Conservation (phyloP, 2,888 invertebrate species). For the Macaria notata region DNA sequence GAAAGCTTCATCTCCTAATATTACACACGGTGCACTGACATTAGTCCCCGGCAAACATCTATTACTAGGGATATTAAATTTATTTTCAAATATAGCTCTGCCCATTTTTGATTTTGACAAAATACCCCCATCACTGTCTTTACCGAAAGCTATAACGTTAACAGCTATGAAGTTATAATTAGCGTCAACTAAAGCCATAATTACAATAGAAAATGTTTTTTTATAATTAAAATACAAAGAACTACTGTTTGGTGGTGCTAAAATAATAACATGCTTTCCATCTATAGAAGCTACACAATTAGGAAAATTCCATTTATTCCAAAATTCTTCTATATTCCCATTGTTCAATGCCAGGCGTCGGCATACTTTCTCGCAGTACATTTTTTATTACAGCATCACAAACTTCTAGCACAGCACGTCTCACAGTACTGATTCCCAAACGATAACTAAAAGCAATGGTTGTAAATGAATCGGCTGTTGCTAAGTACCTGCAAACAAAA, state of each 20-base stretch:
- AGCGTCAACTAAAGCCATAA: constrained; percentile 24
- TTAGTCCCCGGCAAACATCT: constrained; percentile 25
- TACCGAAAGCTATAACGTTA: constrained; percentile 23
- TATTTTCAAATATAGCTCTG: constrained; percentile 27
- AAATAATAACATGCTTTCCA: constrained; percentile 17
- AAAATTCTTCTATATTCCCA: constrained; percentile 24
- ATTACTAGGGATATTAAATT: constrained; percentile 26
- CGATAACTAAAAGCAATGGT: constrained; percentile 27
- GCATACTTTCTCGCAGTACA: constrained; percentile 21
- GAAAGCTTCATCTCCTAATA: constrained; percentile 23
- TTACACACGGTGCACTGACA: constrained; percentile 18
- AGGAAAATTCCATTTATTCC: constrained; percentile 33
- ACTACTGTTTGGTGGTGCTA: constrained; percentile 12
- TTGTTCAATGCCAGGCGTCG: constrained; percentile 18
- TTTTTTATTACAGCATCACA: constrained; percentile 28
- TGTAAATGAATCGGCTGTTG: constrained; percentile 25
- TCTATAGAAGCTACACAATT: constrained; percentile 21
- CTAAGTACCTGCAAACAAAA: constrained; percentile 28
- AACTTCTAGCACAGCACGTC: constrained; percentile 22
- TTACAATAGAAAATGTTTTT: constrained; percentile 22
- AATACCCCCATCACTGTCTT: constrained; percentile 25
- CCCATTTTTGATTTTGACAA: constrained; percentile 27
- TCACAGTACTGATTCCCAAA: constrained; percentile 22
- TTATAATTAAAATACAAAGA: constrained; percentile 23
- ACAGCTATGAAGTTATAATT: constrained; percentile 31